Base-by-base conservation (phyloP, 2,113 vertebrate species). In the Chrysemys picta region DNA sequence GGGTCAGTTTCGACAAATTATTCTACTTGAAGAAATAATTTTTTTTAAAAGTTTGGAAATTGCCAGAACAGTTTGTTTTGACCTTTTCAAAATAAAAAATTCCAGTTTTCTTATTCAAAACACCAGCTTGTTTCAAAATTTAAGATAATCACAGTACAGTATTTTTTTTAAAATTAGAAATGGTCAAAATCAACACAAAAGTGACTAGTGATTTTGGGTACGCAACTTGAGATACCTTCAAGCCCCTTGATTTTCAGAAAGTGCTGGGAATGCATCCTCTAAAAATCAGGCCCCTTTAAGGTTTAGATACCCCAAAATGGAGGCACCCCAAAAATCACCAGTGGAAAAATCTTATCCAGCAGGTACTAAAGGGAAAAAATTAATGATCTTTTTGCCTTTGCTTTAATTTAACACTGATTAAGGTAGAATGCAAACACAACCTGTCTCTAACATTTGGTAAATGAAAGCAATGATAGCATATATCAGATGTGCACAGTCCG, bases 1-100 rank as follows among this genome's bases (percentile, higher is more conserved):
- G 0, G 0, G 13, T 56, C 22, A 59, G 2, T 52, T 13, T 84
- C 7, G 12, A 85, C 27, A 69, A 89, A 54, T n/a, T 69, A n/a
- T n/a, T 69, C 62, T 69, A n/a, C 35, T 21, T 35, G 14, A 65
- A 65, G 13, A 35, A 35, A 17, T 62, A 13, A 12, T 62, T 62
- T 31, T 31, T 62, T 62, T 35, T 10, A 21, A 65, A n/a, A 65
- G 35, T 19, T n/a, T 38, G 22, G 65, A 38, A 72, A 72, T 72
- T 38, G 65, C 9, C n/a, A 22, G 22, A n/a, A 19, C n/a, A 69
- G 17, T 38, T n/a, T n/a, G 62, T n/a, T 72, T 38, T 72, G 65
- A 38, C n/a, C 4, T 11, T 72, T 72, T 72, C 35, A n/a, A 72
- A 72, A 22, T 21, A 4, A 72, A 38, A 72, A 38, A 72, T 38